These are phyloP conservation scores for Diadophis punctatus DNA, from an alignment of 2,113 vertebrate genomes.

Conservation along the genomic window DNA sequence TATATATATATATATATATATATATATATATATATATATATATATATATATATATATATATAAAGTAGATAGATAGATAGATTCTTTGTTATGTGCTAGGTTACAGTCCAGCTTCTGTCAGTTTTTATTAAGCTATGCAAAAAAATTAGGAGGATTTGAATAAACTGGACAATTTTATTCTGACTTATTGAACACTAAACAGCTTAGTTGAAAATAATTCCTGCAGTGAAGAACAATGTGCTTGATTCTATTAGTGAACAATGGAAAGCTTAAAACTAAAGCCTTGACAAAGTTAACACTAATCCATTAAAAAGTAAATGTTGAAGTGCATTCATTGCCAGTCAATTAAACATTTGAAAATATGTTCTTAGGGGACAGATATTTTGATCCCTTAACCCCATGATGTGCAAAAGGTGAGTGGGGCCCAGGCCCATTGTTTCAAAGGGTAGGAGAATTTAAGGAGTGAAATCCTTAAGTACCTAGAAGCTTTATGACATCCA, in stretches of 20 bases:
- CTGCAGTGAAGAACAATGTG: conserved; percentile 26
- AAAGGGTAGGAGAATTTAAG: not conserved
- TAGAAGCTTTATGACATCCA: not conserved
- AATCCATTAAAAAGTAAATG: conserved; percentile 24
- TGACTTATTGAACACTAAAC: conserved; percentile 35
- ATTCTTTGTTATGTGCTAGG: conserved; percentile 43
- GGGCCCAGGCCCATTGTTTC: not conserved
- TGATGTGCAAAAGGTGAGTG: not conserved
- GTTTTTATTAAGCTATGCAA: conserved; percentile 38
- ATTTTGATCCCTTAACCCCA: conserved; percentile 26
- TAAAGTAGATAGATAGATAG: too few relatives aligned
- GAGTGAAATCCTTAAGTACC: not conserved
- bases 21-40: too few relatives aligned
- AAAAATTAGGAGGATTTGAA: conserved; percentile 16
- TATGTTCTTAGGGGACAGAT: not conserved
- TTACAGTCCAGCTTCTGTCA: conserved; percentile 13
- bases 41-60: too few relatives aligned
- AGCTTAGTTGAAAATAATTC: conserved; percentile 16
- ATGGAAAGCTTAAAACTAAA: not conserved
- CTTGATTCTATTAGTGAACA: conserved; percentile 24
- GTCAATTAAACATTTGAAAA: conserved; percentile 44
- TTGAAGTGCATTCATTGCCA: conserved; percentile 16
- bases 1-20: too few relatives aligned
- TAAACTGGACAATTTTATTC: not conserved
- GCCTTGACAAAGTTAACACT: not conserved